A percentile compares a stretch with the other conserved stretches of the same genome.
These are phyloP conservation scores for Galerucella pusilla DNA, from an alignment of 2,888 invertebrate genomes.

Conservation along the genomic window DNA sequence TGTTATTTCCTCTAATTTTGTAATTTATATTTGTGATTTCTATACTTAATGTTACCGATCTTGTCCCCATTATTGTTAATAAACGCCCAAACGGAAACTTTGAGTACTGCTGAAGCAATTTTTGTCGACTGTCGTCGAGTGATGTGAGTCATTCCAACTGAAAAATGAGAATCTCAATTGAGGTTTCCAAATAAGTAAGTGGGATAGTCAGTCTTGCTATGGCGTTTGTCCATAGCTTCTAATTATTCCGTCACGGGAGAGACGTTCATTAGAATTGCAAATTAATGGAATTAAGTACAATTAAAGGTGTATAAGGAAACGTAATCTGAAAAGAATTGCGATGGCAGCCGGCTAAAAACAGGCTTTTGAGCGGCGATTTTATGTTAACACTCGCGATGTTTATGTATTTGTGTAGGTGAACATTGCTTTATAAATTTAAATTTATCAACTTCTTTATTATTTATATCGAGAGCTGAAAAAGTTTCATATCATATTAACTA, in stretches of 20 bases:
- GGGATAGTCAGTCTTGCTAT: constrained; percentile 49
- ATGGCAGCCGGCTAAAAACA: constrained; percentile 14
- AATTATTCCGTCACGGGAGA: constrained; percentile 53
- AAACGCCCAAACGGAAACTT: neutral
- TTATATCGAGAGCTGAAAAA: neutral
- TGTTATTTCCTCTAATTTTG: neutral
- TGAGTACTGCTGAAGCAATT: neutral
- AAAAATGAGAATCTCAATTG: constrained; percentile 53
- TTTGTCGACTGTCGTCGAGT: constrained; percentile 34
- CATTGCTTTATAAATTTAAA: constrained; percentile 8
- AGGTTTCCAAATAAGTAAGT: constrained; percentile 56
- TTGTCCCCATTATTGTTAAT: neutral
- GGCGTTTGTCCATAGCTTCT: constrained; percentile 50
- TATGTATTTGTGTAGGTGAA: constrained; percentile 19
- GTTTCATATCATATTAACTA: neutral
- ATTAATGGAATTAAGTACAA: constrained; percentile 49
- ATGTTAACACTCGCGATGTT: constrained; percentile 18
- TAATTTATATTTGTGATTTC: neutral
- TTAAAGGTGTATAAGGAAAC: constrained; percentile 50
- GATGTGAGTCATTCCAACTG: constrained; percentile 51
- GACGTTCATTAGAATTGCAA: constrained; percentile 52
- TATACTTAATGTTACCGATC: neutral
- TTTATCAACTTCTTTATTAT: neutral
- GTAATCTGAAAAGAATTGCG: constrained; percentile 43
- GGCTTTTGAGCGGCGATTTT: constrained; percentile 23